Evolutionary conservation across 2,113 vertebrate species (phyloP).

Genomic region (Geothlypis trichas): DNA sequence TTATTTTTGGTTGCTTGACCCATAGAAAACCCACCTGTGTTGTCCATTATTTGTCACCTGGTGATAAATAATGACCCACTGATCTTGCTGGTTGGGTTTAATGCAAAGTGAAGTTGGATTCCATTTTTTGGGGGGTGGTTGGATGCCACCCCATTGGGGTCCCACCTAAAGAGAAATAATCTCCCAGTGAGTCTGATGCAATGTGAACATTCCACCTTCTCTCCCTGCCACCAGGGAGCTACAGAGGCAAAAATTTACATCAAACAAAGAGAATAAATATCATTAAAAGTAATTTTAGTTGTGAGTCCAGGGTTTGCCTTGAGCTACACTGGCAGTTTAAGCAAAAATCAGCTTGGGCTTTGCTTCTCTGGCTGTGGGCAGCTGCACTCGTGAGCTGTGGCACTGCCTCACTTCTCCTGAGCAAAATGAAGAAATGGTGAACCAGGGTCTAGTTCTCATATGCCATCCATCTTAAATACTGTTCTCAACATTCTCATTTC

Average conservation of each 20-base stretch:
- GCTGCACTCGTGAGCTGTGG: background rate
- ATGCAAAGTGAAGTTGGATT: background rate
- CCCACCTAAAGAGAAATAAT: background rate
- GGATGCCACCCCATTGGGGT: rapidly evolving
- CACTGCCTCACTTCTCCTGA: background rate
- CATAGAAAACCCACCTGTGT: rapidly evolving
- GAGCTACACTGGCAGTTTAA: background rate
- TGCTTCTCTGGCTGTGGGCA: background rate
- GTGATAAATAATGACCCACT: background rate
- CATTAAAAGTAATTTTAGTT: background rate
- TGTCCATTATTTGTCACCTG: background rate
- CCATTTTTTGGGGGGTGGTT: background rate
- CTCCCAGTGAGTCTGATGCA: background rate
- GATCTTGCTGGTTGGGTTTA: background rate
- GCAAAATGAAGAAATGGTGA: background rate
- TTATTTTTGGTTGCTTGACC: background rate
- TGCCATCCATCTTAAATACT: no score
- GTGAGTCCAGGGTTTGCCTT: background rate
- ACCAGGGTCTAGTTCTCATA: background rate
- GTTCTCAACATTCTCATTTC: no score
- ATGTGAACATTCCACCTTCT: background rate
- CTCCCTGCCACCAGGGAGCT: background rate
- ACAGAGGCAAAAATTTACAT: background rate
- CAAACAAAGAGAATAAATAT: background rate
- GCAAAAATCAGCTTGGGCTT: background rate